Percentiles rank a stretch among this genome's conserved stretches.
Conservation (phyloP, 2,888 invertebrate genomes). For the Argyra leucocephala region DNA sequence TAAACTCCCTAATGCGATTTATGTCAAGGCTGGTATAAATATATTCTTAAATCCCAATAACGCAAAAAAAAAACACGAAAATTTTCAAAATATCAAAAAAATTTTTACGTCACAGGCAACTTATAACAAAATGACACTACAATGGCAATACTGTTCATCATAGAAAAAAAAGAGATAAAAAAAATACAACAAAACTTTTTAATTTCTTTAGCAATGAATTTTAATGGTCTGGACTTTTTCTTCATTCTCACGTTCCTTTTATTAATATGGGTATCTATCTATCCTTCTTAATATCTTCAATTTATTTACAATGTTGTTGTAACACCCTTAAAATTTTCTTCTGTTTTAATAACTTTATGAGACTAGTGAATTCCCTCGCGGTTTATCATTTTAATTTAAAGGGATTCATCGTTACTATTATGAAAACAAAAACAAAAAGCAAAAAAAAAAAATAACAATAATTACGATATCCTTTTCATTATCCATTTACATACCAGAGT, state of each 20-base stretch:
- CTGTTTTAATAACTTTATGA: conserved; percentile 2
- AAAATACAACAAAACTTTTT: too few relatives aligned
- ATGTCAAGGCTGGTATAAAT: too few relatives aligned
- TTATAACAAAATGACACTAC: too few relatives aligned
- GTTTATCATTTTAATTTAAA: conserved; percentile 6
- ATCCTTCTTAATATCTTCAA: too few relatives aligned
- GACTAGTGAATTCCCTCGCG: conserved; percentile 6
- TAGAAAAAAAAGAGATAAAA: not conserved
- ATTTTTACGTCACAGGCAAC: too few relatives aligned
- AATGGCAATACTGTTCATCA: too few relatives aligned
- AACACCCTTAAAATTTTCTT: not conserved
- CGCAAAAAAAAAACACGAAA: too few relatives aligned
- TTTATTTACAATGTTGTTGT: too few relatives aligned
- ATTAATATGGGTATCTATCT: not conserved
- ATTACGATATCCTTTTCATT: not conserved
- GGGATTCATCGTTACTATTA: not conserved
- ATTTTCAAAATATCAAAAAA: too few relatives aligned
- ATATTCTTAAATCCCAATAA: too few relatives aligned
- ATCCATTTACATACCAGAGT: not conserved
- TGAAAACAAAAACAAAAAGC: not conserved
- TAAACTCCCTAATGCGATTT: too few relatives aligned
- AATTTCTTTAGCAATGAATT: conserved; percentile 6
- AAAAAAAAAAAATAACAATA: not conserved
- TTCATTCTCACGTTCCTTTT: not conserved
- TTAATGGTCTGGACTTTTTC: conserved; percentile 2